These are phyloP conservation scores for Lepidocolaptes lacrymiger DNA, from an alignment of 2,797 vertebrate species.

Conservation along the genomic window DNA sequence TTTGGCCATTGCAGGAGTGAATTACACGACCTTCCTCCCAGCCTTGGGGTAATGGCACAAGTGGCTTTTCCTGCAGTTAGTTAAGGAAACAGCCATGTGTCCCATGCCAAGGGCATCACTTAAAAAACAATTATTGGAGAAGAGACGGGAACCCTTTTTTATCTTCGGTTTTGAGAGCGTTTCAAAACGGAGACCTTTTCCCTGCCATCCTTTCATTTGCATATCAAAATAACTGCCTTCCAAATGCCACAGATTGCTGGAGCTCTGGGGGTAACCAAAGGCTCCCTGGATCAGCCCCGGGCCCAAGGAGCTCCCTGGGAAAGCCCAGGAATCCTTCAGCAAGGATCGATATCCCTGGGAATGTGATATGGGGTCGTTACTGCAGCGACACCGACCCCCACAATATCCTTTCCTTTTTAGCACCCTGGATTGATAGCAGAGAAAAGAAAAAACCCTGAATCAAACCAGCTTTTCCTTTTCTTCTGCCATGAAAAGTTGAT, in stretches of 20 bases:
- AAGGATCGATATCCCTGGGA: neutral
- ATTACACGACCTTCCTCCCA: neutral
- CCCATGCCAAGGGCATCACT: conserved; percentile 11
- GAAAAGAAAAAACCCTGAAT: neutral
- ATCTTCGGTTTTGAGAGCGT: neutral
- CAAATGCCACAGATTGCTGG: neutral
- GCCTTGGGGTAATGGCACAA: neutral
- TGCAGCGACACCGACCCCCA: neutral
- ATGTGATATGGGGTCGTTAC: neutral
- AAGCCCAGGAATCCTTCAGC: neutral
- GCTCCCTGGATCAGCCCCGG: neutral
- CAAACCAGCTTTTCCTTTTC: neutral
- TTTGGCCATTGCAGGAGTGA: neutral
- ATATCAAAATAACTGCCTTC: conserved; percentile 42
- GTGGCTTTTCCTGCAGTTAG: neutral
- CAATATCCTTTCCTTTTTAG: neutral
- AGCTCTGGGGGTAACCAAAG: neutral
- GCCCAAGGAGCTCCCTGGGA: neutral
- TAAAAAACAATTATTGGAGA: conserved; percentile 37
- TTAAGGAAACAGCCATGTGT: neutral
- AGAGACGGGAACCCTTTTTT: neutral
- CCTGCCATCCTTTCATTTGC: conserved; percentile 28
- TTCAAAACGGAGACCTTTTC: neutral
- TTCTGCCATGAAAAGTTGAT: neutral
- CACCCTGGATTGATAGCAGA: neutral